phyloP scores from a whole-genome alignment of 2,888 invertebrate genomes.

The Xylophagus ater region DNA sequence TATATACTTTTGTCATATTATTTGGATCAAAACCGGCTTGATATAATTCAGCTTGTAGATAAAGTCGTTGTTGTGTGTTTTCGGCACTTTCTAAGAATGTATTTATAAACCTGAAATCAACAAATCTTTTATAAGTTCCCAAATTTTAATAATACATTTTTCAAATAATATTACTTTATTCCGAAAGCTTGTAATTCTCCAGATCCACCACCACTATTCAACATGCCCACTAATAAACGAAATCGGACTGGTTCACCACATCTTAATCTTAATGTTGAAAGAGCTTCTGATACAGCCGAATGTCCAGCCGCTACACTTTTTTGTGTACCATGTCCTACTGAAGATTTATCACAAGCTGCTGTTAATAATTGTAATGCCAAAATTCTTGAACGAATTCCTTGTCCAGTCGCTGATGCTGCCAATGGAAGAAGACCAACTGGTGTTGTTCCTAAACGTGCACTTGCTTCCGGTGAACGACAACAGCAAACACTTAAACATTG shows the following conservation, averaged over 20 bases:
- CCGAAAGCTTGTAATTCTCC: constrained; percentile 69
- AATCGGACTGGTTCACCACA: constrained; percentile 90
- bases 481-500: constrained; percentile 77
- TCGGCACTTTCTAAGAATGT: constrained; percentile 68
- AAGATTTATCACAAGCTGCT: constrained; percentile 58
- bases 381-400: constrained; percentile 73
- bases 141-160: too few species aligned
- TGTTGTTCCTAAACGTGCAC: constrained; percentile 61
- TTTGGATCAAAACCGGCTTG: constrained; percentile 63
- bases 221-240: constrained; percentile 78
- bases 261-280: constrained; percentile 74
- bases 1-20: constrained; percentile 39
- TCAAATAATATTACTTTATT: constrained; percentile 41
- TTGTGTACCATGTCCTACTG: constrained; percentile 32
- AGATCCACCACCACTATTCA: constrained; percentile 64
- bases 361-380: constrained; percentile 80
- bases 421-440: constrained; percentile 74
- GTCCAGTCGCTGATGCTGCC: constrained; percentile 78
- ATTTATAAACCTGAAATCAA: constrained; percentile 56
- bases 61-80: constrained; percentile 62
- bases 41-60: constrained; percentile 74
- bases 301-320: constrained; percentile 57
- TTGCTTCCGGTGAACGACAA: constrained; percentile 66
- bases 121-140: too few species aligned
- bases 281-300: constrained; percentile 77